phyloP scores from a whole-genome alignment of 2,888 invertebrate species.

The Phaonia tiefii region DNA sequence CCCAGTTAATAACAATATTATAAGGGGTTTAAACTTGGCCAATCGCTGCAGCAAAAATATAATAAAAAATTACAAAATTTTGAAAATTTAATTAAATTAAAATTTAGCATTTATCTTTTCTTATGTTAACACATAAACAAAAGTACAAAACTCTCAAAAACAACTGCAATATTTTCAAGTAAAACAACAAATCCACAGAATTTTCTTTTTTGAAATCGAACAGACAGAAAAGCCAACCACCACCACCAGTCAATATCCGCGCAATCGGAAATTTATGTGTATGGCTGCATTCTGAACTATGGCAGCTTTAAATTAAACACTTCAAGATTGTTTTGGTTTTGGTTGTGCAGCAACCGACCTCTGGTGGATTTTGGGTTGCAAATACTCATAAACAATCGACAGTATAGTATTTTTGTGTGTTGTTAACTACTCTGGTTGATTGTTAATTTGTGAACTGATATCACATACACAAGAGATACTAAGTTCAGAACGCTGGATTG shows the following conservation, averaged over 20 bases:
- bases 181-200: constrained; percentile 47
- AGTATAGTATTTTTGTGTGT: constrained; percentile 71
- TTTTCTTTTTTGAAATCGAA: not conserved
- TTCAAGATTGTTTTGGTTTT: constrained; percentile 48
- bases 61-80: constrained; percentile 62
- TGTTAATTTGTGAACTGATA: constrained; percentile 79
- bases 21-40: constrained; percentile 1
- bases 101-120: constrained; percentile 62
- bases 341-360: constrained; percentile 42
- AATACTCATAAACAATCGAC: constrained; percentile 73
- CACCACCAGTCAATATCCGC: constrained; percentile 3
- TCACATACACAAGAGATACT: constrained; percentile 61
- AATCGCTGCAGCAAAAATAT: constrained; percentile 28
- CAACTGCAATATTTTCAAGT: constrained; percentile 39
- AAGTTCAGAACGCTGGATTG: not conserved
- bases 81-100: constrained; percentile 67
- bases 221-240: not conserved
- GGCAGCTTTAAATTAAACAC: constrained; percentile 66
- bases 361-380: constrained; percentile 28
- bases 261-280: constrained; percentile 59
- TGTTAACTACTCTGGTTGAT: constrained; percentile 70
- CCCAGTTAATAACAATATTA: constrained; percentile 51
- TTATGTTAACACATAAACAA: constrained; percentile 30
- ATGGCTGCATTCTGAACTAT: constrained; percentile 58
- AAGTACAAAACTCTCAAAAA: not conserved